Evolutionary conservation across 2,797 vertebrate genomes (phyloP).

Genomic region (Toxotes lorentzi): DNA sequence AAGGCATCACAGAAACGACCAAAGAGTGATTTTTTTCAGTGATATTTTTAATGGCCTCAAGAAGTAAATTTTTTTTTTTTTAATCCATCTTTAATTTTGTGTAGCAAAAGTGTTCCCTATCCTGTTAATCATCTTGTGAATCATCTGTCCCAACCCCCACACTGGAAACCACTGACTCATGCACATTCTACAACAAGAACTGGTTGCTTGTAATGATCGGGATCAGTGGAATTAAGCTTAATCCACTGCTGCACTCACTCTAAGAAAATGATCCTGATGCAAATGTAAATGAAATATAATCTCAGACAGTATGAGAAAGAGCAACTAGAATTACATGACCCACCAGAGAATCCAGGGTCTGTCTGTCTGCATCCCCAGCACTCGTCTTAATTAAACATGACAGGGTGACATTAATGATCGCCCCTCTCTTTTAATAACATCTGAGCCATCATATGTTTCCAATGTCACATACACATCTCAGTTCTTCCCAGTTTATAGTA

Average conservation of each 20-base stretch:
- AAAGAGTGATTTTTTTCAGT: too few species aligned
- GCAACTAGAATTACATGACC: neutral
- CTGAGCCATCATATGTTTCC: slow-evolving; percentile 10
- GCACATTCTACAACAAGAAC: neutral
- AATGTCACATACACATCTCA: neutral
- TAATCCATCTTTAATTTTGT: neutral
- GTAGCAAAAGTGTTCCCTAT: neutral
- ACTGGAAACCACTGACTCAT: neutral
- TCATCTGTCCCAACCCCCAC: neutral
- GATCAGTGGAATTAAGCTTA: neutral
- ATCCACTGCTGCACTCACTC: neutral
- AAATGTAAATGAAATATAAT: slow-evolving; percentile 8
- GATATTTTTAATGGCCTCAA: neutral
- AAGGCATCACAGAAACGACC: neutral
- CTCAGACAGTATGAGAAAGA: neutral
- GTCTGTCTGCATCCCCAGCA: neutral
- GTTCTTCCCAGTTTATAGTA: too few species aligned
- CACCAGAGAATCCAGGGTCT: neutral
- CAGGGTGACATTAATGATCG: slow-evolving; percentile 22
- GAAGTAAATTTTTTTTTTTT: neutral
- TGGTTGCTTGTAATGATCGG: neutral
- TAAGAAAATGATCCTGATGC: neutral
- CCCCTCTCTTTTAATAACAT: slow-evolving; percentile 3
- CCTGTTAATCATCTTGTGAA: neutral
- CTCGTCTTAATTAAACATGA: slow-evolving; percentile 34